Conservation (phyloP, 1,140 invertebrate genomes). For the Chironomus striatipennis region DNA sequence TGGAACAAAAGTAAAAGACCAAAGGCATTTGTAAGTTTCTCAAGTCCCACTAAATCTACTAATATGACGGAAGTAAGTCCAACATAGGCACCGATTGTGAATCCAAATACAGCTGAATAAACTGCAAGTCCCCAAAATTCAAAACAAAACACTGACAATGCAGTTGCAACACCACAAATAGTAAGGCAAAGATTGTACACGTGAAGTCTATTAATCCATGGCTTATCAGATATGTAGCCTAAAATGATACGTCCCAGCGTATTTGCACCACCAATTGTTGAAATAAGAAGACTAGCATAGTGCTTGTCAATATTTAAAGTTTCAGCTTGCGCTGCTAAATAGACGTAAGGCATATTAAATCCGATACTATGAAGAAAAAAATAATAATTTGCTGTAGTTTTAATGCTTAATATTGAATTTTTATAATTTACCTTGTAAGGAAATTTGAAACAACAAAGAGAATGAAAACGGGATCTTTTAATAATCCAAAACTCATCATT, state of each 20-base stretch:
- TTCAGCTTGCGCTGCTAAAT: conserved; percentile 59
- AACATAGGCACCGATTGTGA: conserved; percentile 86
- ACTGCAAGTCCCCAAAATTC: conserved; percentile 59
- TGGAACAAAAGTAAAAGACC: conserved; percentile 86
- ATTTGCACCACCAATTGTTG: conserved; percentile 77
- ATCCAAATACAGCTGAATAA: conserved; percentile 78
- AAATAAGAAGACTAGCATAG: conserved; percentile 56
- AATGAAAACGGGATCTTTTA: conserved; percentile 80
- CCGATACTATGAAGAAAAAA: conserved; percentile 62
- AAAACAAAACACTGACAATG: conserved; percentile 60
- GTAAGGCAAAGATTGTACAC: conserved; percentile 84
- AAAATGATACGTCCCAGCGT: conserved; percentile 79
- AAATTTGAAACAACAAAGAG: conserved; percentile 91
- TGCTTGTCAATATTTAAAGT: conserved; percentile 47
- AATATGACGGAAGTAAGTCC: conserved; percentile 85
- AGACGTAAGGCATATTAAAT: conserved; percentile 91
- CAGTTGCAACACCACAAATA: conserved; percentile 74
- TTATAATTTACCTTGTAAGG: conserved; percentile 51
- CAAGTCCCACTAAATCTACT: conserved; percentile 77
- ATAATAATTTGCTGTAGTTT: too few relatives aligned
- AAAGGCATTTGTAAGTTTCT: conserved; percentile 85
- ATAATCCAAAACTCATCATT: conserved; percentile 77
- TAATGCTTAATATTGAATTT: too few relatives aligned
- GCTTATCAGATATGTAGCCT: conserved; percentile 77
- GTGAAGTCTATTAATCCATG: conserved; percentile 75